phyloP scores from a whole-genome alignment of 2,888 invertebrate species.

The Cephus pygmeus region DNA sequence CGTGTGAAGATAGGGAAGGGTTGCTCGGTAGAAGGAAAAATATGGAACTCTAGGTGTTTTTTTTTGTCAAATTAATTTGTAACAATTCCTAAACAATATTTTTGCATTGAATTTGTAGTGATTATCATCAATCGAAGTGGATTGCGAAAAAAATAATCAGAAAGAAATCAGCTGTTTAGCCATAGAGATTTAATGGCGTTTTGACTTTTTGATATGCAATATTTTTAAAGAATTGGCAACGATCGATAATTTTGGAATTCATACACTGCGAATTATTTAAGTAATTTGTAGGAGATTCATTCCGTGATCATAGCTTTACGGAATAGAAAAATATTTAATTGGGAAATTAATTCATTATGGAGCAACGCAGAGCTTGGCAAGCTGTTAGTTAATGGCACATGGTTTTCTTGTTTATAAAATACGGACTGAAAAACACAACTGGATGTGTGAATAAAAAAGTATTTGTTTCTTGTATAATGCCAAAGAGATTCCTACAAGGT shows the following conservation, averaged over 20 bases:
- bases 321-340: not conserved
- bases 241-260: not conserved
- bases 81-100: not conserved
- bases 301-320: not conserved
- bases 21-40: not conserved
- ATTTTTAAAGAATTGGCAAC: not conserved
- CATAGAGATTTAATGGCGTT: not conserved
- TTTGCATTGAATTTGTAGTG: not conserved
- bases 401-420: not conserved
- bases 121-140: not conserved
- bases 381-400: not conserved
- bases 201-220: not conserved
- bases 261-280: not conserved
- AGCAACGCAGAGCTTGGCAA: not conserved
- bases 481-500: conserved; percentile 36
- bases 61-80: not conserved
- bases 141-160: not conserved
- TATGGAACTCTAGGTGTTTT: not conserved
- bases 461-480: conserved; percentile 35
- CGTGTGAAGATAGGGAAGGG: not conserved
- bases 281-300: not conserved
- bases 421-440: not conserved
- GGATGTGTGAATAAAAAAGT: conserved; percentile 29
- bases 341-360: not conserved
- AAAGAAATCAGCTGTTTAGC: not conserved